Percentiles rank a stretch among this genome's conserved stretches.
Evolutionary conservation across 1,140 invertebrate genomes (phyloP).

Genomic region (Drosophila saltans): DNA sequence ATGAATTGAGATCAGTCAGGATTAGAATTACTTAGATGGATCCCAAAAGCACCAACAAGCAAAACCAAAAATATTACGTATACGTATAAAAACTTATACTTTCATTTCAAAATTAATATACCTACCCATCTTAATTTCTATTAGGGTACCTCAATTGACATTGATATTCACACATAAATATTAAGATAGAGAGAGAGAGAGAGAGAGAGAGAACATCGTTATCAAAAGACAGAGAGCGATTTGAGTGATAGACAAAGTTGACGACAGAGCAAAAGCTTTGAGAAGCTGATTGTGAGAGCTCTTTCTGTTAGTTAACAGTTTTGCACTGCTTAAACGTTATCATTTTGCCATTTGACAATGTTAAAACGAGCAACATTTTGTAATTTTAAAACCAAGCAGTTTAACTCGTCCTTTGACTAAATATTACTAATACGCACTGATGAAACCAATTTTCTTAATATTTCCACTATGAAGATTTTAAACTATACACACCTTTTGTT

Average conservation of each 20-base stretch:
- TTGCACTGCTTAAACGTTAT: slow-evolving; percentile 9
- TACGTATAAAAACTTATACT: too few relatives aligned
- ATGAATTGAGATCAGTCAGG: too few relatives aligned
- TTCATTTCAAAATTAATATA: not conserved
- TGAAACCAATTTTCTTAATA: not conserved
- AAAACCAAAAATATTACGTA: not conserved
- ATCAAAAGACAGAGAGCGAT: not conserved
- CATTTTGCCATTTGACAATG: not conserved
- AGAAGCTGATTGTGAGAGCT: not conserved
- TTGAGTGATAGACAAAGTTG: not conserved
- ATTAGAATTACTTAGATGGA: too few relatives aligned
- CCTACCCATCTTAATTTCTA: not conserved
- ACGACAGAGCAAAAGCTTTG: not conserved
- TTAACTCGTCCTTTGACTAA: not conserved
- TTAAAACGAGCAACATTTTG: not conserved
- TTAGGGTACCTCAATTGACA: not conserved
- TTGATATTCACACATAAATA: not conserved
- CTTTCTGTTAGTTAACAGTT: slow-evolving; percentile 7
- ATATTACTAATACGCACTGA: not conserved
- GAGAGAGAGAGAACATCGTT: not conserved
- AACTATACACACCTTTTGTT: not conserved
- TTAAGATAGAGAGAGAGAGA: not conserved
- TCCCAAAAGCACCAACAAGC: too few relatives aligned
- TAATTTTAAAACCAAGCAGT: not conserved
- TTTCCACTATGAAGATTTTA: not conserved